Base-by-base conservation (phyloP, 1,140 invertebrate species). In the Psilanteris sp. region DNA sequence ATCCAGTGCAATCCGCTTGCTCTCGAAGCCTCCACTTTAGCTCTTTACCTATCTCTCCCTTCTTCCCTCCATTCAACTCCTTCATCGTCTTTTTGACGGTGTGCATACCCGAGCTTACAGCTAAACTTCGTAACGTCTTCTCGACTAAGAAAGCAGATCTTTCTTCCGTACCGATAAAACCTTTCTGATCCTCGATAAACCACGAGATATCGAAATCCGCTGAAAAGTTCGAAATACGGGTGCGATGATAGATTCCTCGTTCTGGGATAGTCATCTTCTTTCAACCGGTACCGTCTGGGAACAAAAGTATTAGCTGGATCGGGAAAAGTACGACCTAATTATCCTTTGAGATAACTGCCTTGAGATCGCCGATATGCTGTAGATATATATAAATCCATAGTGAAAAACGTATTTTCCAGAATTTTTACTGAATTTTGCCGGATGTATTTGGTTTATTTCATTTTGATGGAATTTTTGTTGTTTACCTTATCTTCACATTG, bases 101-200 rank as follows among this genome's bases (percentile, higher is more conserved):
- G 48, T 36, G 62, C 62, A 46, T 54, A 67, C 59, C 52, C 64
- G 27, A 57, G 64, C 32, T 57, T 37, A 54, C 52, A 43, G 43
- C 66, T 50, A 70, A 70, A 70, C 66, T 70, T 59, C 32, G 52
- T 46, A 27, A 48, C 52, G 66, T 70, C 54, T 59, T 50, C 18
- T 11, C 50, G 41, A 32, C 44, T 59, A 59, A 59, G 46, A 57
- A 32, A 16, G 32, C 22, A 36, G 29, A 54, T 64, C 46, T 20
- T 36, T 54, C 44, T 31, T 34, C 44, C n/a, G 37, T 9, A 9
- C 16, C 15, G 34, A 18, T n/a, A 68, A 67, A 48, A 24, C 41
- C 52, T 39, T 34, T n/a, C 32, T 68, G 64, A 68, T 68, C 52
- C 52, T 14, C 52, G 64, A 57, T 57, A 57, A 57, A 37, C 64